A percentile compares a stretch with the other conserved stretches of the same genome.
Evolutionary conservation across 2,797 vertebrate genomes (phyloP).

Genomic region (Sardinella longiceps): DNA sequence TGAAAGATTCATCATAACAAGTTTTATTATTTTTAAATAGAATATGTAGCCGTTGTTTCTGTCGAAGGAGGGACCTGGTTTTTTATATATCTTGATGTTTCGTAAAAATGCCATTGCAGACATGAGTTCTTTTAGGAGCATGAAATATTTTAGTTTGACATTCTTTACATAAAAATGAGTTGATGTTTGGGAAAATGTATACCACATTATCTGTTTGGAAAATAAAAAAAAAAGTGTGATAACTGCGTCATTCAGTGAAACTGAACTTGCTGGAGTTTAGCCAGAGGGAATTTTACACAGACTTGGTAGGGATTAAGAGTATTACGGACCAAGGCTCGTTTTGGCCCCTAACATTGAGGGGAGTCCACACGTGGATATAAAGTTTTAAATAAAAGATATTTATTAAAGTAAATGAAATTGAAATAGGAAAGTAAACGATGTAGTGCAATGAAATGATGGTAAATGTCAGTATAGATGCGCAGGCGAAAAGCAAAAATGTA

Average conservation of each 20-base stretch:
- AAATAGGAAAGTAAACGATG: no score
- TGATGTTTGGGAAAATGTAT: conserved; percentile 57
- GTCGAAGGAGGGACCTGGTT: conserved; percentile 29
- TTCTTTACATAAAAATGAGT: conserved; percentile 55
- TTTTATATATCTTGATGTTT: conserved; percentile 50
- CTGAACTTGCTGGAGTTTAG: not conserved
- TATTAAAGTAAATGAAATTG: no score
- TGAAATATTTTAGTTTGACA: conserved; percentile 57
- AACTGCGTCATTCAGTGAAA: not conserved
- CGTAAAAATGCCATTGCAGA: conserved; percentile 42
- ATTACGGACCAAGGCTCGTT: no score
- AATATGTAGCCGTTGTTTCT: conserved; percentile 33
- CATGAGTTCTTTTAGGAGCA: conserved; percentile 53
- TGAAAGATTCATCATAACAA: not conserved
- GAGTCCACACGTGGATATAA: no score
- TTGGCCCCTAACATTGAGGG: no score
- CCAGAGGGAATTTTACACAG: not conserved
- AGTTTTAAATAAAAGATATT: no score
- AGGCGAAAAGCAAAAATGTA: no score
- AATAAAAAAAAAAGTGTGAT: conserved; percentile 54
- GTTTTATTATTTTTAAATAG: conserved; percentile 22
- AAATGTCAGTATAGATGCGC: no score
- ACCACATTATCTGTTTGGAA: conserved; percentile 64
- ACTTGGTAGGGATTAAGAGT: not conserved
- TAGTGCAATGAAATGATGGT: no score